phyloP scores from a whole-genome alignment of 2,113 vertebrate genomes.

The Embiotoca jacksoni region DNA sequence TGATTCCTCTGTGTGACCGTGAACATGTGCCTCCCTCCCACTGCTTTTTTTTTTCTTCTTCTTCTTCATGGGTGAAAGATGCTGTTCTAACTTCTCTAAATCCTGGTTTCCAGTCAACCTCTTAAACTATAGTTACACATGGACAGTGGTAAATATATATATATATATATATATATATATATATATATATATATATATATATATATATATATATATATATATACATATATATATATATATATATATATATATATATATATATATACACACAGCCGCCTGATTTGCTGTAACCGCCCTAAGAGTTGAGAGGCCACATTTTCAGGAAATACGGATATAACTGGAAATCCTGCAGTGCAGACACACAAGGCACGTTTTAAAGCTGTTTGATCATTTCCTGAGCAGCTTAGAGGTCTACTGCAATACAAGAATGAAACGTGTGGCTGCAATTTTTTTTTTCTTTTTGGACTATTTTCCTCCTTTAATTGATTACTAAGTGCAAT shows the following conservation, averaged over 20 bases:
- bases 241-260: no score
- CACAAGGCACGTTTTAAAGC: constrained; percentile 18
- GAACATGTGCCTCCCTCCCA: constrained; percentile 37
- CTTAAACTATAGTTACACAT: background rate
- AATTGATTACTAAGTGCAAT: no score
- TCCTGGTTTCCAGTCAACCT: constrained; percentile 17
- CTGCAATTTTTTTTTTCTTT: no score
- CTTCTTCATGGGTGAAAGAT: constrained; percentile 58
- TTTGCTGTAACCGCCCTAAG: background rate
- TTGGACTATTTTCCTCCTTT: no score
- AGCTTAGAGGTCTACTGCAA: background rate
- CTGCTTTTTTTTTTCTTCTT: constrained; percentile 1
- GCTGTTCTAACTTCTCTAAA: constrained; percentile 64
- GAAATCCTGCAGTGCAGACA: no score
- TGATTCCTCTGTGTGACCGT: constrained; percentile 65
- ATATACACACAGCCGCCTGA: background rate
- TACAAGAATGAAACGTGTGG: no score
- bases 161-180: no score
- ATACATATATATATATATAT: no score
- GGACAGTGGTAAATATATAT: background rate
- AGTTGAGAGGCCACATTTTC: background rate
- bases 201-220: no score
- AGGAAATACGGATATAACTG: no score
- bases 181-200: no score
- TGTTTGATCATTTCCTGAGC: constrained; percentile 27